Conservation (phyloP, 1,140 invertebrate species). For the Drosophila setifemur region DNA sequence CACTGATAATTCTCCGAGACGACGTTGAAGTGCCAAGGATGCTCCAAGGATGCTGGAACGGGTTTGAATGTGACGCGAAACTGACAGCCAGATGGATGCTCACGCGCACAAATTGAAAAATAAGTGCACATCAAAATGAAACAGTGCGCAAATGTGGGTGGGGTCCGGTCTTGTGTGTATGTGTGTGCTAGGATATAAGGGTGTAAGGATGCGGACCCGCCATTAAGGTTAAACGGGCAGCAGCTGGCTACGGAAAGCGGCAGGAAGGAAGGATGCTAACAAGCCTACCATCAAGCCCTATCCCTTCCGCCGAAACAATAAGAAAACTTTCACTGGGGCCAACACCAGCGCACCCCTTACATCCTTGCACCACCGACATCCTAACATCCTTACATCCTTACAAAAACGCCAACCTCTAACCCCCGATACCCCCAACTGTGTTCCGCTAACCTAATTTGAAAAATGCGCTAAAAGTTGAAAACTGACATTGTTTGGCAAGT, state of each 20-base stretch:
- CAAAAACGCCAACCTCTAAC: background rate
- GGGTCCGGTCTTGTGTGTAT: background rate
- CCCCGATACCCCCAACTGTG: background rate
- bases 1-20: constrained; percentile 45
- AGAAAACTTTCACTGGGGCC: constrained; percentile 53
- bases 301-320: constrained; percentile 48
- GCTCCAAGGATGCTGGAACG: constrained; percentile 9
- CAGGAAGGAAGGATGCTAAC: constrained; percentile 63
- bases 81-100: constrained; percentile 22
- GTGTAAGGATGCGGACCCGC: constrained; percentile 1
- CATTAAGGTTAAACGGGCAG: constrained; percentile 55
- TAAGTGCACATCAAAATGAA: constrained; percentile 63
- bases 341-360: constrained; percentile 24
- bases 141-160: constrained; percentile 12
- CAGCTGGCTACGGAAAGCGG: constrained; percentile 43
- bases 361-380: no score
- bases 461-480: constrained; percentile 67
- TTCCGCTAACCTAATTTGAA: constrained; percentile 69
- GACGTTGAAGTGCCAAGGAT: constrained; percentile 38
- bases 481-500: constrained; percentile 54
- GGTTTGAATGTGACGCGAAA: constrained; percentile 6
- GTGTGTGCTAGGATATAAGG: background rate
- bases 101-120: constrained; percentile 66
- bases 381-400: constrained; percentile 4
- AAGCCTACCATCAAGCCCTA: constrained; percentile 30